phyloP scores from a whole-genome alignment of 2,797 vertebrate species.

The Bradypodion pumilum region DNA sequence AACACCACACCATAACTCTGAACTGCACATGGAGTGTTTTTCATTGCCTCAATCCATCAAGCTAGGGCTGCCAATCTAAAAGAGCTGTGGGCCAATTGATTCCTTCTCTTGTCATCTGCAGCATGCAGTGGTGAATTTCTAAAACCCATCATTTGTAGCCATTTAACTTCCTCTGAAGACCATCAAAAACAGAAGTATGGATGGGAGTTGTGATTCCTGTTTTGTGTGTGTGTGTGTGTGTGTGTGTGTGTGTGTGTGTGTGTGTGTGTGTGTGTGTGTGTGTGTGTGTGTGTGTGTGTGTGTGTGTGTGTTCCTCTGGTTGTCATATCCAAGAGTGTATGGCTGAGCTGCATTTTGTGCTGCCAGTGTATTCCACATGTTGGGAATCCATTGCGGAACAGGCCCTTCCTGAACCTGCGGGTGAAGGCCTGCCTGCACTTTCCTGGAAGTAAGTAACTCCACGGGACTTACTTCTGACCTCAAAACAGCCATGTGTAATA shows the following conservation, averaged over 20 bases:
- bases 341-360: not conserved
- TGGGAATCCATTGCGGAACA: not conserved
- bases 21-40: not conserved
- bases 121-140: not conserved
- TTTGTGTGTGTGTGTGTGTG: no score
- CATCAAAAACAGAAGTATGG: not conserved
- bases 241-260: no score
- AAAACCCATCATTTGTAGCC: not conserved
- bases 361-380: not conserved
- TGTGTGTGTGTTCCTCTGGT: not conserved
- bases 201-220: not conserved
- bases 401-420: not conserved
- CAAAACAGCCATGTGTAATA: no score
- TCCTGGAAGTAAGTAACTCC: not conserved
- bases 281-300: no score
- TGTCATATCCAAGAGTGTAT: not conserved
- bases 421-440: not conserved
- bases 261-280: no score
- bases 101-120: not conserved
- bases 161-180: not conserved
- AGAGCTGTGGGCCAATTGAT: not conserved
- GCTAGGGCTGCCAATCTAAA: not conserved
- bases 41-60: not conserved
- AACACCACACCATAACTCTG: not conserved
- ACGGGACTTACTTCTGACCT: not conserved